Evolutionary conservation across 2,888 invertebrate genomes (phyloP), one percentile per base, ranked within the genome.

Genomic region (Periphyllus acericola): DNA sequence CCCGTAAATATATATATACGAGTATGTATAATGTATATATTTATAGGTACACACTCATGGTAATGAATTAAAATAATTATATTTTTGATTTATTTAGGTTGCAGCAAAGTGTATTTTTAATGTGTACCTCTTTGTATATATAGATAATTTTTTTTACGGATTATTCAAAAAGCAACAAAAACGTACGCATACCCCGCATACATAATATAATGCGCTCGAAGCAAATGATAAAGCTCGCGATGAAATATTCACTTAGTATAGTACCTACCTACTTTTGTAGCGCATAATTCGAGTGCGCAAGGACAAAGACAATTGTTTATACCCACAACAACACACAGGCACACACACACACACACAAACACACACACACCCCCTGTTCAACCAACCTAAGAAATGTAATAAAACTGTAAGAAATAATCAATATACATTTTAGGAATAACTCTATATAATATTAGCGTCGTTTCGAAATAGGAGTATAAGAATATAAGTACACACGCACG

Each of bases 381-480:
- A 71, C 71, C 21, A 46, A 82, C 82, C 52, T 82, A 32, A 71
- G 71, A 82, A 82, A 82, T 71, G 71, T 71, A 52, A 71, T 52
- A 82, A 82, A 71, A 82, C 71, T 52, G 34, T 82, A 52, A 46
- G n/a, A 71, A 60, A 71, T 71, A 82, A 82, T 82, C 82, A 52
- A 71, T 81, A 81, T 52, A 46, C 71, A 52, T 82, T 82, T 71
- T 71, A 46, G 71, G 25, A 68, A 68, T 66, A 71, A 32, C 4
- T 71, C 71, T 81, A 40, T 29, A 66, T 66, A 60, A 81, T 68
- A 81, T 36, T 29, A 66, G 36, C 21, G 19, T 80, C 40, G 66
- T 29, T 81, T 19, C 34, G 9, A 32, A 40, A 66, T 40, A 40
- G 21, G 34, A 68, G 29, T 36, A 46, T 36, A 36, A 25, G n/a